A percentile compares a stretch with the other conserved stretches of the same genome.
Evolutionary conservation across 2,888 invertebrate species (phyloP).

Genomic region (Pachymerium ferrugineum): DNA sequence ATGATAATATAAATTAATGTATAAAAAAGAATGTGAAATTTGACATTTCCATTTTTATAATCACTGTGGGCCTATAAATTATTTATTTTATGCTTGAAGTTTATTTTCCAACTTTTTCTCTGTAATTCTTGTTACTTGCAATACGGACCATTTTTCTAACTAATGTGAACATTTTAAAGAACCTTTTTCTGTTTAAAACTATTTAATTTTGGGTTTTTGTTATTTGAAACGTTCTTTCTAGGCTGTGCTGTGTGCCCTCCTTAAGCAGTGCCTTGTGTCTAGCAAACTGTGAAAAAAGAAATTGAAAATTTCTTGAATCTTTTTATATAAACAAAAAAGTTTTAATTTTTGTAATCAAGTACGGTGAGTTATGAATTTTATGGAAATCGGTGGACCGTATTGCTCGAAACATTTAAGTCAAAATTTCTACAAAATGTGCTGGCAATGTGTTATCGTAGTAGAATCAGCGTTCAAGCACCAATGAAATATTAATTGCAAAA

Average conservation of each 20-base stretch:
- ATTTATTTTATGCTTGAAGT: conserved; percentile 20
- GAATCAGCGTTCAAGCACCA: conserved; percentile 27
- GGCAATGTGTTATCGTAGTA: conserved; percentile 27
- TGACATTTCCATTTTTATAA: conserved; percentile 23
- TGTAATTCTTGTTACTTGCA: conserved; percentile 19
- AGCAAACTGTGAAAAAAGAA: conserved; percentile 20
- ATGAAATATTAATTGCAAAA: conserved; percentile 20
- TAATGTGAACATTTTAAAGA: background rate
- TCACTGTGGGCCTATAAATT: conserved; percentile 12
- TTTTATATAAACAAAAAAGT: background rate
- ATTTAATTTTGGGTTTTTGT: conserved; percentile 2
- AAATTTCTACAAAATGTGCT: conserved; percentile 25
- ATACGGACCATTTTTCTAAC: conserved; percentile 26
- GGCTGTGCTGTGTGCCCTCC: conserved; percentile 34
- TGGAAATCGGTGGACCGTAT: conserved; percentile 24
- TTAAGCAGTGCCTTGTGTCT: conserved; percentile 33
- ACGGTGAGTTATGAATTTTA: conserved; percentile 19
- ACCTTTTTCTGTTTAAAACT: background rate
- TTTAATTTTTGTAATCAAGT: conserved; percentile 8
- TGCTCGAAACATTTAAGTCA: conserved; percentile 26
- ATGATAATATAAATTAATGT: background rate
- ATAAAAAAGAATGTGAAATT: background rate
- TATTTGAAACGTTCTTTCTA: conserved; percentile 27
- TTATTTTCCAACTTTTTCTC: conserved; percentile 14
- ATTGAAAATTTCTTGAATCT: conserved; percentile 27